A percentile compares a stretch with the other conserved stretches of the same genome.
These are phyloP conservation scores for Euplagia quadripunctaria DNA, from an alignment of 2,888 invertebrate genomes.

Conservation along the genomic window DNA sequence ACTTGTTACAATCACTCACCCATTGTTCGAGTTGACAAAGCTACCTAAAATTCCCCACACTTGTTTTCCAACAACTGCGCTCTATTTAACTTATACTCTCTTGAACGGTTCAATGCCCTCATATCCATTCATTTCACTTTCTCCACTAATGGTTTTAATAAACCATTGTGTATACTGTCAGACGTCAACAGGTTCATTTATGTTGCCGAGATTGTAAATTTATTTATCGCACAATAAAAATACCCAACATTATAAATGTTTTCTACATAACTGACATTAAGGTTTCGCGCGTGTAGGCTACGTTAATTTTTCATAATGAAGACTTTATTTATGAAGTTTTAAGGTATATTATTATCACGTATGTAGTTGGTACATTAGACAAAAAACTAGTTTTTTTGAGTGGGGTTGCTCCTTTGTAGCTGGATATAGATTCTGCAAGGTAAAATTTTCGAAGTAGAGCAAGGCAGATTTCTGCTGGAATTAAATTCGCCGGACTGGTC, in stretches of 20 bases:
- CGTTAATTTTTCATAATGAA: not conserved
- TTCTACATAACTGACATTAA: not conserved
- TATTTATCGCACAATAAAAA: not conserved
- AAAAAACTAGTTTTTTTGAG: not conserved
- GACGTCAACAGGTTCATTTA: not conserved
- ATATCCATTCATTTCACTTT: conserved; percentile 49
- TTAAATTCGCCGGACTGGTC: not conserved
- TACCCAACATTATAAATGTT: not conserved
- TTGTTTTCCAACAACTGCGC: conserved; percentile 23
- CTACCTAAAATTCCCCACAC: not conserved
- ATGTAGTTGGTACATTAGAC: too few relatives aligned
- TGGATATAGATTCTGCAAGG: not conserved
- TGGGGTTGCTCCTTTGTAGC: not conserved
- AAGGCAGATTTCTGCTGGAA: not conserved
- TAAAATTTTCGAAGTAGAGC: not conserved
- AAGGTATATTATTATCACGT: not conserved
- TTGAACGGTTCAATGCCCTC: conserved; percentile 45
- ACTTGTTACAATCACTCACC: not conserved
- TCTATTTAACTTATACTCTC: conserved; percentile 45
- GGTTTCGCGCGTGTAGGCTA: not conserved
- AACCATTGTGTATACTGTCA: conserved; percentile 44
- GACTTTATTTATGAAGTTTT: not conserved
- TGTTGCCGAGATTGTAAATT: not conserved
- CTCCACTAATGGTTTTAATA: conserved; percentile 51
- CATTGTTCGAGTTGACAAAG: not conserved